Percentiles rank a stretch among this genome's conserved stretches.
Conservation (phyloP, 2,888 invertebrate genomes). For the Troglohyphantes excavatus region DNA sequence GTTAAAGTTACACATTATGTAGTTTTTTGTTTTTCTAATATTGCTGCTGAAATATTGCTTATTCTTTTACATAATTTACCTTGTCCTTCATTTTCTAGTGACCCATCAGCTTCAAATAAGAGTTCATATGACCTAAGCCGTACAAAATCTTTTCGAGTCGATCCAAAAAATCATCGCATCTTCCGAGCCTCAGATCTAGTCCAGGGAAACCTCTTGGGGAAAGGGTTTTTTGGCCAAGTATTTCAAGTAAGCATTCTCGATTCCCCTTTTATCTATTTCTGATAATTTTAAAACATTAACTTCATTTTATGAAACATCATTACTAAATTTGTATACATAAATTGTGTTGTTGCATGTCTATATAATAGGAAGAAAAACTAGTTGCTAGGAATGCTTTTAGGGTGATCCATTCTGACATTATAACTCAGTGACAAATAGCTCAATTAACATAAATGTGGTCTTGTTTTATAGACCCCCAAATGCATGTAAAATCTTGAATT, state of each 20-base stretch:
- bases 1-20: too few relatives aligned
- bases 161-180: slow-evolving; percentile 87
- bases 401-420: too few relatives aligned
- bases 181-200: slow-evolving; percentile 95
- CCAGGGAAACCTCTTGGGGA: slow-evolving; percentile 92
- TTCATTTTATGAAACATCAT: too few relatives aligned
- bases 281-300: too few relatives aligned
- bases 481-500: too few relatives aligned
- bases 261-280: not conserved
- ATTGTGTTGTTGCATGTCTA: too few relatives aligned
- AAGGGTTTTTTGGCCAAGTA: slow-evolving; percentile 95
- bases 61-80: not conserved
- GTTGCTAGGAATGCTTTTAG: too few relatives aligned
- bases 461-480: too few relatives aligned
- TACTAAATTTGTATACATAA: too few relatives aligned
- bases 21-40: not conserved
- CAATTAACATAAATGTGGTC: too few relatives aligned
- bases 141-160: slow-evolving; percentile 93
- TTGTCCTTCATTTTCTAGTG: slow-evolving; percentile 55
- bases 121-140: slow-evolving; percentile 89
- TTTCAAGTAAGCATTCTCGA: slow-evolving; percentile 83
- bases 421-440: too few relatives aligned
- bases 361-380: too few relatives aligned
- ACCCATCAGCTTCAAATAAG: slow-evolving; percentile 70
- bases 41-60: not conserved